These are phyloP conservation scores for Fragum fragum DNA, from an alignment of 2,888 invertebrate genomes.

Conservation along the genomic window DNA sequence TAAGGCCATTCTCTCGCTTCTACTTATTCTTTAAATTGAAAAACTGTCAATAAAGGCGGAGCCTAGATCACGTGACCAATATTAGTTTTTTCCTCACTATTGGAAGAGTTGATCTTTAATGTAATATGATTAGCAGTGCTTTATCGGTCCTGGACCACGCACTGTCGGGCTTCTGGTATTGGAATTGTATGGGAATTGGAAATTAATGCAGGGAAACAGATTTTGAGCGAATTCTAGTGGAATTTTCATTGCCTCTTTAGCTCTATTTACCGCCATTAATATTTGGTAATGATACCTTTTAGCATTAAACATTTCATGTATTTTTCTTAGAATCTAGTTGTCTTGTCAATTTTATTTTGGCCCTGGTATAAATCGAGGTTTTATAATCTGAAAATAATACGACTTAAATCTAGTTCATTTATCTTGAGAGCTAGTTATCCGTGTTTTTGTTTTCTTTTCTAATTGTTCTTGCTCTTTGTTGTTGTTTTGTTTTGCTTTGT, in stretches of 20 bases:
- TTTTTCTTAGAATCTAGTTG: neutral
- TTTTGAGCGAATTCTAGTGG: neutral
- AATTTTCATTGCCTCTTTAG: conserved; percentile 1
- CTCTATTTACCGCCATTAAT: neutral
- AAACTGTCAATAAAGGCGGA: conserved; percentile 48
- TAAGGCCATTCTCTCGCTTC: neutral
- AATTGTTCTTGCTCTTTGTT: too few species aligned
- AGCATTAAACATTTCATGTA: neutral
- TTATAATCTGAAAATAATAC: neutral
- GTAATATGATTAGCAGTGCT: conserved; percentile 24
- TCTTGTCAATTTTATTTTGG: neutral
- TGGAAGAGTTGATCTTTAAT: conserved; percentile 30
- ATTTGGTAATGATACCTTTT: neutral
- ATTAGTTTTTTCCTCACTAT: conserved; percentile 26
- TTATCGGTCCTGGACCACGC: conserved; percentile 5
- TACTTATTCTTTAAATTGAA: conserved; percentile 28
- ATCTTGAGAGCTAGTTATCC: too few species aligned
- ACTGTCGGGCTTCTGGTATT: neutral
- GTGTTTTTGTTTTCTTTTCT: too few species aligned
- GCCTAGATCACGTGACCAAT: conserved; percentile 36
- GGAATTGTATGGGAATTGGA: conserved; percentile 19
- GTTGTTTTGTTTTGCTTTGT: too few species aligned
- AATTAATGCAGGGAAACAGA: conserved; percentile 7
- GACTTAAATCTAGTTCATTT: neutral
- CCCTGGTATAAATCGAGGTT: neutral